Base-by-base conservation (phyloP, 1,140 invertebrate genomes). In the Calliopsis andreniformis region DNA sequence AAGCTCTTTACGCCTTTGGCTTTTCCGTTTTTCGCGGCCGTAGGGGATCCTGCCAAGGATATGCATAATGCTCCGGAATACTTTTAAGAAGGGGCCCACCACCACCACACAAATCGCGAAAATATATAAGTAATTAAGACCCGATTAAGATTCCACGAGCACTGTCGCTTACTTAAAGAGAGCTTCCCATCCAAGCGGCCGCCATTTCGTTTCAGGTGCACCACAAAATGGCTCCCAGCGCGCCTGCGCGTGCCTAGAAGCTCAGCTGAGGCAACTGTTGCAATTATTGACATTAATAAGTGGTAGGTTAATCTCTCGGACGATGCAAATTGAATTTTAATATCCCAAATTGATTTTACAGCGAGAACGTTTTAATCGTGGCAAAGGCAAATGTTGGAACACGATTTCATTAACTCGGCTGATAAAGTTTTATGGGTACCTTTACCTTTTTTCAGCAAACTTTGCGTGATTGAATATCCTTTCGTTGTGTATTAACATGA, bases 1-100 rank as follows among this genome's bases (percentile, higher is more conserved):
- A 78, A 82, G 78, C 84, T 87, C 87, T 89, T 88, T 89, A 87
- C 84, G 87, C 87, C 86, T 87, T 87, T 81, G 84, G 85, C 86
- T 87, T 86, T 86, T 83, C 77, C 78, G 83, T 80, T 81, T n/a
- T 82, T 86, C 64, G 83, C 79, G 76, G 87, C 79, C 67, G 87
- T 84, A 79, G 77, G 85, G 78, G 71, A 86, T 85, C 78, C 86
- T 55, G 69, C 86, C 78, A 82, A 88, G 85, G 87, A 87, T 87
- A 83, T 85, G 82, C 78, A 87, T 86, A 88, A 87, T 87, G 59
- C 79, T 84, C 61, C 68, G 62, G 84, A 82, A 80, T 39, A 5
- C 10, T 79, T 87, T 82, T 86, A 79, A 79, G 78, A 82, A 69
- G 71, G 56, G 63, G 68, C 73, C 18, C 30, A 23, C 39, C 12